Percentiles rank a stretch among this genome's conserved stretches.
Evolutionary conservation across 2,888 invertebrate species (phyloP).

Genomic region (Drosophila diplacantha): DNA sequence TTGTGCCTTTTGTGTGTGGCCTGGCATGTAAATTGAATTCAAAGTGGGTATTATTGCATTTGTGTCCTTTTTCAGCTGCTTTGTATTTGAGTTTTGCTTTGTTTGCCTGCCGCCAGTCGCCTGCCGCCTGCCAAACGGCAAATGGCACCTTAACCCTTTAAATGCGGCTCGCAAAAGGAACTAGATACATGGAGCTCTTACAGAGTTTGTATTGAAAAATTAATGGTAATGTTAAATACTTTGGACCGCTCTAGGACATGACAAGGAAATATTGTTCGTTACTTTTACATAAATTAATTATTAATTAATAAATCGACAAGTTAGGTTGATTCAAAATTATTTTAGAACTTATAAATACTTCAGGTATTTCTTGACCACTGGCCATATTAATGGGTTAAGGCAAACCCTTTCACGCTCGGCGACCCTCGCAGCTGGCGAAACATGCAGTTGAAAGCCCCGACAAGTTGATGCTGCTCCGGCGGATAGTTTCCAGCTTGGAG

Average conservation of each 20-base stretch:
- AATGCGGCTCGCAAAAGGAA: background rate
- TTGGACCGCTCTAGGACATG: background rate
- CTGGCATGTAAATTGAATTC: slow-evolving; percentile 70
- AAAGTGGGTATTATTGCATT: slow-evolving; percentile 60
- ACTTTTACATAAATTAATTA: background rate
- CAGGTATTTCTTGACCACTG: background rate
- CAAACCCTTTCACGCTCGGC: slow-evolving; percentile 20
- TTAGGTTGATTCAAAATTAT: background rate
- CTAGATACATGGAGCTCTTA: too few species aligned
- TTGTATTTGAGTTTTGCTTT: slow-evolving; percentile 30
- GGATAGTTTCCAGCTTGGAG: slow-evolving; percentile 50
- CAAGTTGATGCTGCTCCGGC: slow-evolving; percentile 42
- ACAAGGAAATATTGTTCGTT: background rate
- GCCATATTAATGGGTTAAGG: slow-evolving; percentile 13
- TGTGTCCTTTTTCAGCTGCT: slow-evolving; percentile 38
- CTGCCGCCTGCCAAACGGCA: slow-evolving; percentile 17
- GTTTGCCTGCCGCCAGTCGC: slow-evolving; percentile 16
- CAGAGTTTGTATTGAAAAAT: background rate
- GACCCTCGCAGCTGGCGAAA: slow-evolving; percentile 25
- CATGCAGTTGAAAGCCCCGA: slow-evolving; percentile 45
- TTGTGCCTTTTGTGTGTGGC: slow-evolving; percentile 58
- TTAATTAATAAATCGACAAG: background rate
- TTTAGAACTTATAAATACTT: background rate
- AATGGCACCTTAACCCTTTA: slow-evolving; percentile 31
- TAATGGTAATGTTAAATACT: background rate